Conservation (phyloP, 53 echinoderm and acorn worm genomes). For the Zoroaster sp. region DNA sequence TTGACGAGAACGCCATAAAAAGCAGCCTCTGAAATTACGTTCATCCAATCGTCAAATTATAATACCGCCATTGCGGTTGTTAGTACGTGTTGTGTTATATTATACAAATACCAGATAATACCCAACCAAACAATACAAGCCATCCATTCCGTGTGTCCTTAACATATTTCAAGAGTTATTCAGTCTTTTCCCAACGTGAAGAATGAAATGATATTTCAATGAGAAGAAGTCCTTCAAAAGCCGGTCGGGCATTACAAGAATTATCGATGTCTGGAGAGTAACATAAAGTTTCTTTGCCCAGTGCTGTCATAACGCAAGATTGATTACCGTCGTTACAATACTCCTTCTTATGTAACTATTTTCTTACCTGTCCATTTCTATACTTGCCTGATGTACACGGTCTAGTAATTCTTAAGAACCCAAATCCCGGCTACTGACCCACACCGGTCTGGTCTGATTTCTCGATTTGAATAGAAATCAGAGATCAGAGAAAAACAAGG, state of each 20-base stretch:
- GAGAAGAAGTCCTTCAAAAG: neutral
- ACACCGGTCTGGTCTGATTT: neutral
- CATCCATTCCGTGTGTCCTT: neutral
- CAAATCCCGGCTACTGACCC: neutral
- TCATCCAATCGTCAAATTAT: conserved; percentile 26
- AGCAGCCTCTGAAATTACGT: neutral
- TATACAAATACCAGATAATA: neutral
- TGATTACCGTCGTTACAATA: neutral
- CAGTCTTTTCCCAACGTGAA: neutral
- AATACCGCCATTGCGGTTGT: neutral
- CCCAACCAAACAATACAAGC: neutral
- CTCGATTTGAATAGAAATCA: neutral
- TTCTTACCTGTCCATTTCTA: neutral
- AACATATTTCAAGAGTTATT: conserved; percentile 27
- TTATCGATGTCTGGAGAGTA: neutral
- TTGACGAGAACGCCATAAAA: conserved; percentile 4
- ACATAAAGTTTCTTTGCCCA: neutral
- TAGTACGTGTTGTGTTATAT: neutral
- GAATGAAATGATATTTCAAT: neutral
- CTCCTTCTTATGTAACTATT: neutral
- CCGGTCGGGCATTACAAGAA: neutral
- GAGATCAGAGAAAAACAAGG: neutral
- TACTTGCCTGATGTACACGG: neutral
- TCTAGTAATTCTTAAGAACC: neutral
- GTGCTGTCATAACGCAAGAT: neutral